Base-by-base conservation (phyloP, 30 jellyfish, hydroid and myxozoan species). In the Clytia hemisphaerica region DNA sequence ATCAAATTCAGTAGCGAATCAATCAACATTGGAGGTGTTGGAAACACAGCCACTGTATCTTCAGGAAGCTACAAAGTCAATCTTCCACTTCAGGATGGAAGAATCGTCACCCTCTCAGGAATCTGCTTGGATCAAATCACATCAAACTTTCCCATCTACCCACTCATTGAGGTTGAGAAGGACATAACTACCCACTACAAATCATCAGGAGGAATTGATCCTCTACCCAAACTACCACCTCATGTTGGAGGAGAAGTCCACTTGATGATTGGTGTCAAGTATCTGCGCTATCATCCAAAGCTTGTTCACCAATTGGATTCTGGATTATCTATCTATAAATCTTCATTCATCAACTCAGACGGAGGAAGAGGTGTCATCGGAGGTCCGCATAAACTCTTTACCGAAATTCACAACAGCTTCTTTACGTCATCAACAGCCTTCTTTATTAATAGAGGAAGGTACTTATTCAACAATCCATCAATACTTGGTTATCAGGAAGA, bases 161-260 rank as follows among this genome's bases (percentile, higher is more conserved):
- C 66, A 12, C 31, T 51, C 15, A 15, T 10, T 14, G 66, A 51
- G 15, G 66, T 51, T 51, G 66, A 51, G 31, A 51, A 24, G 66
- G 0, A 51, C 31, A 24, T 51, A 22, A 24, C 24, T 31, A 24
- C 16, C 31, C 14, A 12, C 24, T 24, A 51, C 66, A 16, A 12
- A 51, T n/a, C 66, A 16, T 14, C 14, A 14, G 66, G 66, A 51
- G 28, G 66, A 51, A 51, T 31, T 14, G 14, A 51, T 16, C 66
- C 66, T 14, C 66, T 51, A 14, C 66, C 1, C 15, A 16, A 51
- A 32, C 71, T 26, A 30, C 61, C 76, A 63, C 71, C 71, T 30
- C 6, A n/a, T 19, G 67, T 16, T 37, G 33, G 76, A 25, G 75
- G 80, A n/a, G 80, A 47, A 0, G 53, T 67, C 7, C 75, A 67